Evolutionary conservation across 1,140 invertebrate species (phyloP).

Genomic region (Phymorhynchus buccinoides): DNA sequence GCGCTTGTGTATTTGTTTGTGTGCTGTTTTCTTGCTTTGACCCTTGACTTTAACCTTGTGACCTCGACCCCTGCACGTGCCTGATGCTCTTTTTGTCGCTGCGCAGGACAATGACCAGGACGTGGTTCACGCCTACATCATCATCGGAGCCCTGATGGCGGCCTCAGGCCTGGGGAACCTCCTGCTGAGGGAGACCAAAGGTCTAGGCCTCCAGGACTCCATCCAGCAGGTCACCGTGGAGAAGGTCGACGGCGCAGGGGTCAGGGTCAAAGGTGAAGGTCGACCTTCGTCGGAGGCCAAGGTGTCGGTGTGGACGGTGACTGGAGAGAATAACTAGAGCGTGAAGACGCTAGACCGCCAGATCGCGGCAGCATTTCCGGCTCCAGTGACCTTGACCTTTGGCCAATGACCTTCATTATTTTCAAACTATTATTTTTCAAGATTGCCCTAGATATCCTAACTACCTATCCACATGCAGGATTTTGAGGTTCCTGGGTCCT

Average conservation of each 20-base stretch:
- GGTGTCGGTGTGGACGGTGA: neutral
- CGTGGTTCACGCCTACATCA: neutral
- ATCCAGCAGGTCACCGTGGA: neutral
- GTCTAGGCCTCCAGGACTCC: constrained; percentile 7
- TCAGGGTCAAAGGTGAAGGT: neutral
- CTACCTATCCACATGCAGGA: neutral
- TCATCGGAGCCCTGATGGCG: neutral
- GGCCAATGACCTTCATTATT: too few species aligned
- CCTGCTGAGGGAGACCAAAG: constrained; percentile 21
- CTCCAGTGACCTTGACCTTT: too few species aligned
- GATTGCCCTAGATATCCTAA: too few species aligned
- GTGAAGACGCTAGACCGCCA: too few species aligned
- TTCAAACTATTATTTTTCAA: too few species aligned
- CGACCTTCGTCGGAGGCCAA: neutral
- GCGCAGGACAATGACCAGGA: neutral
- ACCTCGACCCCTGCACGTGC: too few species aligned
- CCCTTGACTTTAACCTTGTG: too few species aligned
- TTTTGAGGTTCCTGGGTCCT: too few species aligned
- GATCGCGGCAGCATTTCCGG: too few species aligned
- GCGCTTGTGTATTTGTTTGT: too few species aligned
- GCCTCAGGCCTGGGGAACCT: neutral
- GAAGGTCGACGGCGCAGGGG: neutral
- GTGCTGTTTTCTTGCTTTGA: too few species aligned
- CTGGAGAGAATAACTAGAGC: too few species aligned
- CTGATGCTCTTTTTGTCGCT: neutral